Conservation (phyloP, 2,113 vertebrate genomes). For the Cyprinodon brontotheroides region DNA sequence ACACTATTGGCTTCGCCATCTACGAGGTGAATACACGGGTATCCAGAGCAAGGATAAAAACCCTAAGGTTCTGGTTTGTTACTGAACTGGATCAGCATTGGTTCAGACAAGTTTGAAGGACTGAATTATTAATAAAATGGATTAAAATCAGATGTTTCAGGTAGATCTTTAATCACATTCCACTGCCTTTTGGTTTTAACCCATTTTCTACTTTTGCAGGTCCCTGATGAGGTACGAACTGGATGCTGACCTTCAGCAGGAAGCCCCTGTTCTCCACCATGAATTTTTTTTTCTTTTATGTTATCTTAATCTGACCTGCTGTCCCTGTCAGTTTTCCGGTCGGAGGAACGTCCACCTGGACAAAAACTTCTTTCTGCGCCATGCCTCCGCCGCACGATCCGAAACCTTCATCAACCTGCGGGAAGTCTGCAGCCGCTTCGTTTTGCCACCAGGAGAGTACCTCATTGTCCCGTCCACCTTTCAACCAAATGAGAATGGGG, state of each 20-base stretch:
- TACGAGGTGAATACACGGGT: conserved; percentile 80
- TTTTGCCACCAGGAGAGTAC: conserved; percentile 80
- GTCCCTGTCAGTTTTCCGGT: conserved; percentile 40
- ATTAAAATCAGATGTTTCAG: no score
- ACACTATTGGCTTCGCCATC: conserved; percentile 90
- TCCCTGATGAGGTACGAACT: conserved; percentile 82
- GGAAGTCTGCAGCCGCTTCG: conserved; percentile 77
- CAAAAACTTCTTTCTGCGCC: no score
- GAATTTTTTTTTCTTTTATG: not conserved
- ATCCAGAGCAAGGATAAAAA: no score
- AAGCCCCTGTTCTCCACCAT: not conserved
- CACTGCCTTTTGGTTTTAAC: not conserved
- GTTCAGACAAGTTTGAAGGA: no score
- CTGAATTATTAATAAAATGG: no score
- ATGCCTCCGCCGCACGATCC: conserved; percentile 52
- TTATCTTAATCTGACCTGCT: not conserved
- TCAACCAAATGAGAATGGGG: conserved; percentile 78
- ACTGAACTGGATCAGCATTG: not conserved
- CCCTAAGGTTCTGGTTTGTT: no score
- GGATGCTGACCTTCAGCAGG: not conserved
- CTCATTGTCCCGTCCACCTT: conserved; percentile 60
- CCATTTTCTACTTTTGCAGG: conserved; percentile 58
- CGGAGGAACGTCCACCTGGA: conserved; percentile 23
- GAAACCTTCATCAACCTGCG: conserved; percentile 79
- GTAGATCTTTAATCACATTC: no score